Evolutionary conservation across 2,113 vertebrate genomes (phyloP), one percentile per base, ranked within the genome.

Genomic region (Ictalurus punctatus): DNA sequence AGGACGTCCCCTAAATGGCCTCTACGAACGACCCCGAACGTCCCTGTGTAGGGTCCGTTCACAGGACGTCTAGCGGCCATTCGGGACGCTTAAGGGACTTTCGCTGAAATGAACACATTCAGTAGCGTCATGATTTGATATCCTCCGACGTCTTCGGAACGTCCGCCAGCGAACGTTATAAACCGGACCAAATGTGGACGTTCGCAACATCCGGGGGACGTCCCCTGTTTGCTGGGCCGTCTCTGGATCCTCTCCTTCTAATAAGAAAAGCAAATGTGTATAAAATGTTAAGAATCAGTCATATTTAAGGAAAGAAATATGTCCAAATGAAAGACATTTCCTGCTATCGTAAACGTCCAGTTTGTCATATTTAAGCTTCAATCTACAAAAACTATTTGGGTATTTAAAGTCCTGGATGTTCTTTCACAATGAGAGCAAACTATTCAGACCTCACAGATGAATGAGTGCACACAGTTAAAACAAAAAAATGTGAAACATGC

Each of bases 401-500:
- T 59, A 59, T 78, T 52, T 52, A 52, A 52, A 27, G 16, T 25
- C 44, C 40, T n/a, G 59, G 30, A 87, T 59, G 34, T 84, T 84
- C 76, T 63, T 27, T 65, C 67, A 74, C 56, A 83, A 71, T 83
- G 69, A 90, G 61, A 83, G 13, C 44, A 37, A 82, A 61, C 30
- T 37, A 12, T 59, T 61, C 30, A 40, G 58, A 37, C 80, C 4
- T 61, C 7, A 37, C 30, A 0, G 23, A 44, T 58, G 23, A 83
- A 44, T 56, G 44, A 73, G 83, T 10, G 14, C 84, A 88, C 90
- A 85, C 83, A 88, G 59, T 56, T 69, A 27, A 61, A 76, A 27
- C 0, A 81, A 79, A 73, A 79, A 86, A n/a, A 79, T 74, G 27
- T 86, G 83, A 89, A 89, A 89, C 69, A 87, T 87, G 86, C 81